These are phyloP conservation scores for Prionailurus viverrinus DNA, from an alignment of 2,113 vertebrate species.

Conservation along the genomic window DNA sequence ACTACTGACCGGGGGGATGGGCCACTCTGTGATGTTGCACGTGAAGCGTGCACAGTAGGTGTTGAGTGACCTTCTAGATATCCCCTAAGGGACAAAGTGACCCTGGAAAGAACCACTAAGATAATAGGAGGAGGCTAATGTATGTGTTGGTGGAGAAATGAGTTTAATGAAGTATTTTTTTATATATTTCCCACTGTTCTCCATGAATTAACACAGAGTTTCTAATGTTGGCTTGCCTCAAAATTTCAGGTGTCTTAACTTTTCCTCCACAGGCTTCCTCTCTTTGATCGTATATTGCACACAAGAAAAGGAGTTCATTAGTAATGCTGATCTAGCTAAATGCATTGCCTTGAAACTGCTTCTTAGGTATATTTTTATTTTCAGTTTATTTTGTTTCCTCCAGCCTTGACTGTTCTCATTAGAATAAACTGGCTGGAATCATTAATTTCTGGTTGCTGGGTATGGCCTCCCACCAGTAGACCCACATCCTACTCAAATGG, in stretches of 20 bases:
- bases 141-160: background rate
- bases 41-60: background rate
- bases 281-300: background rate
- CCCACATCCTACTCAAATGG: constrained; percentile 67
- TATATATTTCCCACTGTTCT: background rate
- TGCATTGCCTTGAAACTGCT: background rate
- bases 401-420: constrained; percentile 33
- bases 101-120: background rate
- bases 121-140: background rate
- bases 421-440: constrained; percentile 55
- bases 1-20: background rate
- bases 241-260: background rate
- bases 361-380: background rate
- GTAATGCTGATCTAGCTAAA: background rate
- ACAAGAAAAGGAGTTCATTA: background rate
- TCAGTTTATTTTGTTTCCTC: constrained; percentile 36
- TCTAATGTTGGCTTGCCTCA: background rate
- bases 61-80: background rate
- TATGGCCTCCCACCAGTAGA: constrained; percentile 65
- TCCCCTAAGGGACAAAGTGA: background rate
- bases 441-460: constrained; percentile 68
- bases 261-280: background rate
- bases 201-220: background rate
- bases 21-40: background rate
- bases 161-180: background rate